Conservation (phyloP, 1,140 invertebrate genomes). For the Drosophila azteca region DNA sequence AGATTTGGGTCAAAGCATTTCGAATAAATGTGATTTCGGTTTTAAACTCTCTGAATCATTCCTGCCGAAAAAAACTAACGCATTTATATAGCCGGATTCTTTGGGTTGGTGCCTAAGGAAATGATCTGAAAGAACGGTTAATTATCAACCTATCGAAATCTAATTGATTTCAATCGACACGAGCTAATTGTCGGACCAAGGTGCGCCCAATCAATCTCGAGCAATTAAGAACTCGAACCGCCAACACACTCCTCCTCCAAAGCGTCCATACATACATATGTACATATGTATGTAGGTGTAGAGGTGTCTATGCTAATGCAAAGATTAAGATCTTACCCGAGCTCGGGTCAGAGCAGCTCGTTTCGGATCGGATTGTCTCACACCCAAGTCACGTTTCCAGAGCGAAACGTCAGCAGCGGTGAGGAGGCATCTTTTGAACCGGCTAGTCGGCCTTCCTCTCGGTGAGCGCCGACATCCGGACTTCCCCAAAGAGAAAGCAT, state of each 20-base stretch:
- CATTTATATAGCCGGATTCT: not conserved
- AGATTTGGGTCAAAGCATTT: conserved; percentile 10
- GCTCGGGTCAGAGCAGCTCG: not conserved
- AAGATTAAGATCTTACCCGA: conserved; percentile 31
- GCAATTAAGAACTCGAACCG: conserved; percentile 12
- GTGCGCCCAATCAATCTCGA: conserved; percentile 6
- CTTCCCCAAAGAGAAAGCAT: conserved; percentile 76
- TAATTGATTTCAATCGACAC: conserved; percentile 24
- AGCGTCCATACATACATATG: not conserved
- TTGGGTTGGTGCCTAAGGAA: not conserved
- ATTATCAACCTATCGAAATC: conserved; percentile 26
- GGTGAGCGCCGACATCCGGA: conserved; percentile 40
- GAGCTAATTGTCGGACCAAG: not conserved
- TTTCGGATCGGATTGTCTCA: not conserved
- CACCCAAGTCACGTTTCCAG: conserved; percentile 63
- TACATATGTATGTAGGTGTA: too few species aligned
- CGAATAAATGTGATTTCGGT: conserved; percentile 1
- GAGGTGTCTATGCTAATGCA: conserved; percentile 9
- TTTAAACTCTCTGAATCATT: conserved; percentile 20
- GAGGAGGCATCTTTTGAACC: conserved; percentile 43
- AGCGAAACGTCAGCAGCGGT: conserved; percentile 31
- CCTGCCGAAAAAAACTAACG: conserved; percentile 11
- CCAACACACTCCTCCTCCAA: not conserved
- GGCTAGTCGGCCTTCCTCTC: conserved; percentile 21
- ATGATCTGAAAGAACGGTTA: conserved; percentile 18